Evolutionary conservation across 2,888 invertebrate genomes (phyloP), one percentile per base, ranked within the genome.

Genomic region (Morpho helenor): DNA sequence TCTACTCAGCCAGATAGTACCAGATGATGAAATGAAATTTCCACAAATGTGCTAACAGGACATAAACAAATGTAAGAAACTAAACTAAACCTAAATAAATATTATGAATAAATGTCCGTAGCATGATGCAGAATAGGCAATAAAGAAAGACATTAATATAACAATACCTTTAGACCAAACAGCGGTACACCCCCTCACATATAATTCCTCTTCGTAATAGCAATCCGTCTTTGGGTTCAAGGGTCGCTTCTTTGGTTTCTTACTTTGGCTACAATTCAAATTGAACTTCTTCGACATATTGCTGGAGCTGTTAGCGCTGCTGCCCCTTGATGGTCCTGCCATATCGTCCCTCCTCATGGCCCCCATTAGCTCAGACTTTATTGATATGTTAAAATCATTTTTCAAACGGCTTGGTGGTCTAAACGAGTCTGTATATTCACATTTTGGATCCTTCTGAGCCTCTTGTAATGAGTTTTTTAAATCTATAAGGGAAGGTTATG

Each of bases 151-250:
- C 3, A 31, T 31, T 31, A 5, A n/a, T n/a, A 16, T 46, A 16
- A 43, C n/a, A 52, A 53, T 72, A 92, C 92, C 94, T 88, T 92
- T 92, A 8, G 93, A 95, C 95, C 96, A 96, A 42, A 98, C 93
- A 4, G 96, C 97, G 16, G 96, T 95, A 74, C 95, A 93, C 2
- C 95, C 96, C 70, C 94, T 95, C 2, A 96, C 93, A 91, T 97
- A 98, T 55, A 98, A 84, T 77, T 98, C 98, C 77, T 98, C 97
- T 81, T 97, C 97, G 76, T 93, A 92, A 72, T 82, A 83, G 52
- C 85, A 77, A 66, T 88, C 89, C 39, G 85, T 86, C 68, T 86
- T 86, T 45, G 79, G 82, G 71, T 89, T 83, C 41, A 84, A 67
- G 0, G 78, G 76, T 57, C 79, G 74, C 50, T 73, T 68, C 52